A percentile compares a stretch with the other conserved stretches of the same genome.
These are phyloP conservation scores for Alaudala cheleensis DNA, from an alignment of 2,113 vertebrate species.

Conservation along the genomic window DNA sequence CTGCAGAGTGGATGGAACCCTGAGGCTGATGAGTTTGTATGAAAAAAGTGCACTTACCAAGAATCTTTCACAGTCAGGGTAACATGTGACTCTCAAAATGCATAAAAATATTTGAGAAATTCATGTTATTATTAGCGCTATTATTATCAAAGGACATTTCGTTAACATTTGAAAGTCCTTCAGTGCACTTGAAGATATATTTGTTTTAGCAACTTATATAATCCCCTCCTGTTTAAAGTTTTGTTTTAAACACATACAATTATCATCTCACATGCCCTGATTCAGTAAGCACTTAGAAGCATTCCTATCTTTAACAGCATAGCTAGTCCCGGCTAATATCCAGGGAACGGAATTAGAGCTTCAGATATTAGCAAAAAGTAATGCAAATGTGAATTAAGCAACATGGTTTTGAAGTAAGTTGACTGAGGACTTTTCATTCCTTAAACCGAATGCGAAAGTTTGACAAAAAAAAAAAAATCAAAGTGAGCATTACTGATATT, in stretches of 20 bases:
- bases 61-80: neutral
- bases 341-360: slow-evolving; percentile 66
- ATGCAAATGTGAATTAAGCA: slow-evolving; percentile 69
- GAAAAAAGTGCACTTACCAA: neutral
- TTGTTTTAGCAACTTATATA: slow-evolving; percentile 63
- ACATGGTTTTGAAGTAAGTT: slow-evolving; percentile 63
- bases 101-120: slow-evolving; percentile 20
- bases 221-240: slow-evolving; percentile 62
- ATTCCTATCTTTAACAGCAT: slow-evolving; percentile 65
- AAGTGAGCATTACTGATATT: slow-evolving; percentile 39
- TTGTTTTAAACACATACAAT: slow-evolving; percentile 66
- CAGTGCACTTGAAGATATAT: slow-evolving; percentile 56
- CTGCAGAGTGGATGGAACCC: neutral
- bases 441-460: neutral
- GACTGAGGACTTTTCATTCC: slow-evolving; percentile 49
- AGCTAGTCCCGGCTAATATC: slow-evolving; percentile 49
- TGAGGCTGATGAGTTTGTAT: neutral
- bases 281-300: slow-evolving; percentile 57
- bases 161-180: slow-evolving; percentile 59
- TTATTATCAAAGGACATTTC: slow-evolving; percentile 52
- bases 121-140: slow-evolving; percentile 20
- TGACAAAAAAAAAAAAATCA: neutral
- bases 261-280: slow-evolving; percentile 55
- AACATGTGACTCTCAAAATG: neutral
- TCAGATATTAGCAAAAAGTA: slow-evolving; percentile 67